These are phyloP conservation scores for Metridium senile DNA, from an alignment of 92 coral and sea anemone genomes.

Conservation along the genomic window DNA sequence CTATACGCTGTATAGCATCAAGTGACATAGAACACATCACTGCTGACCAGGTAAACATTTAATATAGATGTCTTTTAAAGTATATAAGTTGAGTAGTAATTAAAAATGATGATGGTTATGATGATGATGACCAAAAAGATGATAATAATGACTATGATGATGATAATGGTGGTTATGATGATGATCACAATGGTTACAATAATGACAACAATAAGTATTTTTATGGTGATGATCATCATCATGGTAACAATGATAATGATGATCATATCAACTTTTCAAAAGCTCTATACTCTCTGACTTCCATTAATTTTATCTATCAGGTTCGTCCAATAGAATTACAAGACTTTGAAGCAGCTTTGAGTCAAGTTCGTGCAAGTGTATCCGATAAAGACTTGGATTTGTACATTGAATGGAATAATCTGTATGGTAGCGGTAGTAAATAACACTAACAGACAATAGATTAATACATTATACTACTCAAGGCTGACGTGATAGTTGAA, in stretches of 20 bases:
- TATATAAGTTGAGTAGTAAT: too few relatives aligned
- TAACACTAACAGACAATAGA: too few relatives aligned
- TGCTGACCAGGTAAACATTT: constrained; percentile 94
- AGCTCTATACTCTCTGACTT: too few relatives aligned
- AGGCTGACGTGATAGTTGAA: too few relatives aligned
- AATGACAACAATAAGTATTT: not conserved
- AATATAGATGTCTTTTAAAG: too few relatives aligned
- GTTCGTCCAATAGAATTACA: constrained; percentile 84
- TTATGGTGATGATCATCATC: too few relatives aligned
- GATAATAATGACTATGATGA: not conserved
- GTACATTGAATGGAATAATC: constrained; percentile 84
- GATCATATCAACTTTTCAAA: too few relatives aligned
- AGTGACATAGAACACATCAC: constrained; percentile 82
- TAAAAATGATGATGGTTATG: too few relatives aligned
- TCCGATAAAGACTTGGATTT: constrained; percentile 81
- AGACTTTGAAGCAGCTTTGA: constrained; percentile 89
- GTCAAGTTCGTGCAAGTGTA: constrained; percentile 98
- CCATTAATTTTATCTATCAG: constrained; percentile 34
- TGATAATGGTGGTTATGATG: not conserved
- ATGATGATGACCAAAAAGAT: too few relatives aligned
- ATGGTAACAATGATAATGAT: too few relatives aligned
- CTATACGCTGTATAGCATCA: constrained; percentile 80
- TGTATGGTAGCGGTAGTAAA: constrained; percentile 88
- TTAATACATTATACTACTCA: too few relatives aligned
- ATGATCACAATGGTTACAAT: not conserved